Evolutionary conservation across 2,888 invertebrate species (phyloP).

Genomic region (Epinotia demarniana): DNA sequence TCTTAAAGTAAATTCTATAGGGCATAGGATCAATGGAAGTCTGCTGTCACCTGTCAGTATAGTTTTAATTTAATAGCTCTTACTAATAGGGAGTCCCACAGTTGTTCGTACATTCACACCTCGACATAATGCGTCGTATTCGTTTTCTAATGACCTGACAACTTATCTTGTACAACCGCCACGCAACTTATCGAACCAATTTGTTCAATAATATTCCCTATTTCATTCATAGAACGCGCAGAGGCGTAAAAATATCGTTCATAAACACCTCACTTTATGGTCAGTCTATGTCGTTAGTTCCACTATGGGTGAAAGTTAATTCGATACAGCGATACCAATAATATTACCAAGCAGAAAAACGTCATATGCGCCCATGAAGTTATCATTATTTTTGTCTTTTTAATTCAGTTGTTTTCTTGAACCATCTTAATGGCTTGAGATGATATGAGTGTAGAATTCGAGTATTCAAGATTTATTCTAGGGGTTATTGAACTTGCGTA

Average conservation of each 20-base stretch:
- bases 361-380: not conserved
- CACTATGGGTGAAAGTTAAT: slow-evolving; percentile 46
- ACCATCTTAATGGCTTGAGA: slow-evolving; percentile 31
- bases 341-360: not conserved
- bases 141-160: not conserved
- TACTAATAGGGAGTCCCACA: no score
- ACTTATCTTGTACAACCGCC: not conserved
- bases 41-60: no score
- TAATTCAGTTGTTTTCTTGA: not conserved
- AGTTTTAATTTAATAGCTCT: no score
- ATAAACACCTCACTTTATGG: slow-evolving; percentile 45
- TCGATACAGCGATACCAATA: slow-evolving; percentile 42
- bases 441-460: slow-evolving; percentile 46
- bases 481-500: slow-evolving; percentile 41
- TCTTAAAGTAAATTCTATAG: no score
- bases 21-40: no score
- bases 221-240: slow-evolving; percentile 33
- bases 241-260: slow-evolving; percentile 40
- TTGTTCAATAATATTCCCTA: slow-evolving; percentile 7
- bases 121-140: no score
- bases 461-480: slow-evolving; percentile 43
- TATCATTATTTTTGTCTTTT: not conserved
- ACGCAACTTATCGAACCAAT: slow-evolving; percentile 1
- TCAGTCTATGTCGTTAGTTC: slow-evolving; percentile 41
- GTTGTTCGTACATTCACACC: no score